Evolutionary conservation across 2,888 invertebrate genomes (phyloP).

Genomic region (Acronicta psi): DNA sequence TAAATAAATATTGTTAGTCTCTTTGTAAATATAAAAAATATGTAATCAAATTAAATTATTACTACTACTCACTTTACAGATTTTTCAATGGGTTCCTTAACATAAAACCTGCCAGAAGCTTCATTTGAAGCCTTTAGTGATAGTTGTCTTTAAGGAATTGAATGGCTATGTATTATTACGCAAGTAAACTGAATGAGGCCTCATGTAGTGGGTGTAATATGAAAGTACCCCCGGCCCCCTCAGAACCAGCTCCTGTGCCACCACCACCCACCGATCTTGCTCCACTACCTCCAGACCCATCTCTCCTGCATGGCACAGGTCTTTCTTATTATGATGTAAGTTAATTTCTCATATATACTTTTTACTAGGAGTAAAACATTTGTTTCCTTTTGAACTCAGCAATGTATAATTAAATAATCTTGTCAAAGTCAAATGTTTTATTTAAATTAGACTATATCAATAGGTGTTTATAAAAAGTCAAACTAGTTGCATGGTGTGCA

Average conservation of each 20-base stretch:
- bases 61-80: conserved; percentile 52
- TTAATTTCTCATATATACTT: conserved; percentile 40
- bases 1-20: too few species aligned
- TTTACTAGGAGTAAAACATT: too few species aligned
- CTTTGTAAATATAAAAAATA: too few species aligned
- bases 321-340: conserved; percentile 85
- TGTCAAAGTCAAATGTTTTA: too few species aligned
- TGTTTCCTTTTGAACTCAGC: too few species aligned
- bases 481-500: too few species aligned
- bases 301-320: conserved; percentile 78
- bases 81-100: conserved; percentile 69
- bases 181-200: conserved; percentile 91
- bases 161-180: conserved; percentile 92
- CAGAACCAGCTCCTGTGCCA: conserved; percentile 73
- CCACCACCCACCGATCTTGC: conserved; percentile 77
- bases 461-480: too few species aligned
- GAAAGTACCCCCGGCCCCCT: conserved; percentile 80
- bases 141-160: conserved; percentile 74
- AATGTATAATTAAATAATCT: too few species aligned
- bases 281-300: conserved; percentile 74
- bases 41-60: too few species aligned
- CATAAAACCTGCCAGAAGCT: conserved; percentile 61
- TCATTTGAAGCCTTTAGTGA: conserved; percentile 62
- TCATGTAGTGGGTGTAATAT: conserved; percentile 89
- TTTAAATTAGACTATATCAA: too few species aligned